phyloP scores from a whole-genome alignment of 2,888 invertebrate genomes.

The Ormia ochracea region DNA sequence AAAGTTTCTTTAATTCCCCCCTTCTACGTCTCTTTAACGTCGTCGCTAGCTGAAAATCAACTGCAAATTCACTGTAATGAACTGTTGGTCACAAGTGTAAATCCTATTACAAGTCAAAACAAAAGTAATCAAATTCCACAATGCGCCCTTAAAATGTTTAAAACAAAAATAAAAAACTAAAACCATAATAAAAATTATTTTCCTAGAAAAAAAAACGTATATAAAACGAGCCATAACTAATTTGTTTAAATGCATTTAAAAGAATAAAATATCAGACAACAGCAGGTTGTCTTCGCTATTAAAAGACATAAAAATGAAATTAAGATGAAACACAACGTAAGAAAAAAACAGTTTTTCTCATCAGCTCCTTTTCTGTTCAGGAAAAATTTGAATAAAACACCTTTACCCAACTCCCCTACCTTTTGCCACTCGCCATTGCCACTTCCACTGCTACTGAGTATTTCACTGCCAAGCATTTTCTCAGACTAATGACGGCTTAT shows the following conservation, averaged over 20 bases:
- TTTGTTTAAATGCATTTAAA: constrained; percentile 55
- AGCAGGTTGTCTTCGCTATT: constrained; percentile 52
- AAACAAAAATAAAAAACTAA: neutral
- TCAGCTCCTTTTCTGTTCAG: neutral
- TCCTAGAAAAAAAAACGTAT: constrained; percentile 10
- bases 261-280: constrained; percentile 47
- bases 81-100: constrained; percentile 70
- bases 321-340: constrained; percentile 34
- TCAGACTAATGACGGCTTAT: constrained; percentile 59
- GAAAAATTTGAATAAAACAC: neutral
- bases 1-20: neutral
- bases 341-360: constrained; percentile 21
- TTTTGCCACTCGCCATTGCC: neutral
- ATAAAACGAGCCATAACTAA: constrained; percentile 58
- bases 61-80: constrained; percentile 75
- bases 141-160: neutral
- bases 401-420: neutral
- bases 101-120: constrained; percentile 56
- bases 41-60: constrained; percentile 61
- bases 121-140: constrained; percentile 40
- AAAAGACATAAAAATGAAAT: constrained; percentile 52
- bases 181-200: constrained; percentile 54
- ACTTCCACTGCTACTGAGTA: no score
- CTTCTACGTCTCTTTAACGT: neutral
- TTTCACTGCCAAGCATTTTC: no score